Base-by-base conservation (phyloP, 2,888 invertebrate species). In the Oscheius onirici region DNA sequence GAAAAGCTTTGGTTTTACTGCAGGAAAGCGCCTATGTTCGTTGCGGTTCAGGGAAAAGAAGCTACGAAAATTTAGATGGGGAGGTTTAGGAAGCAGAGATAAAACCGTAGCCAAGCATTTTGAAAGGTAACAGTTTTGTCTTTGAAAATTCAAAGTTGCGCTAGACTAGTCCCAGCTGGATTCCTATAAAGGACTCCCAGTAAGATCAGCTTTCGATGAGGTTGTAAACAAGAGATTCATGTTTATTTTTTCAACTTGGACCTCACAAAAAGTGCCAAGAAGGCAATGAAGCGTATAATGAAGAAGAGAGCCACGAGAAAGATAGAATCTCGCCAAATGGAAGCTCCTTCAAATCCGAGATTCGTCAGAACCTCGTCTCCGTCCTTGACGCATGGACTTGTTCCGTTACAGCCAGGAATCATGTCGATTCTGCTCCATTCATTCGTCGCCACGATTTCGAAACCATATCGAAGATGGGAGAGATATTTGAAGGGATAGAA, bases 381-480 rank as follows among this genome's bases (percentile, higher is more conserved):
- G 22, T 70, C 76, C 0, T 52, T 60, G 34, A 63, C 58, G 58
- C 82, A 83, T 8, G 3, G 24, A 10, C 49, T 20, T 0, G 54
- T 69, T 3, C 28, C 46, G 13, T 20, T 44, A 20, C 22, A 43
- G 81, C 85, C 85, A 15, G 79, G 77, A 71, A 85, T 85, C 8
- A 73, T 24, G 11, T 82, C 83, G 11, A 88, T 79, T 66, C 84
- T 67, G 3, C 74, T 74, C 89, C 89, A 89, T 74, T 89, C 87
- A 74, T 88, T 88, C 46, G 88, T 80, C 3, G 87, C 79, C 13
- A 88, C 68, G n/a, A 87, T 83, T 74, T 89, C 89, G 76, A 88
- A 88, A 13, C 85, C 82, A 74, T 88, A 89, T 61, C 87, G 85
- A 75, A 89, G 88, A 85, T 88, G 89, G 20, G 88, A 88, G 24